Conservation (phyloP, 1,140 invertebrate species). For the Scylla paramamosain region DNA sequence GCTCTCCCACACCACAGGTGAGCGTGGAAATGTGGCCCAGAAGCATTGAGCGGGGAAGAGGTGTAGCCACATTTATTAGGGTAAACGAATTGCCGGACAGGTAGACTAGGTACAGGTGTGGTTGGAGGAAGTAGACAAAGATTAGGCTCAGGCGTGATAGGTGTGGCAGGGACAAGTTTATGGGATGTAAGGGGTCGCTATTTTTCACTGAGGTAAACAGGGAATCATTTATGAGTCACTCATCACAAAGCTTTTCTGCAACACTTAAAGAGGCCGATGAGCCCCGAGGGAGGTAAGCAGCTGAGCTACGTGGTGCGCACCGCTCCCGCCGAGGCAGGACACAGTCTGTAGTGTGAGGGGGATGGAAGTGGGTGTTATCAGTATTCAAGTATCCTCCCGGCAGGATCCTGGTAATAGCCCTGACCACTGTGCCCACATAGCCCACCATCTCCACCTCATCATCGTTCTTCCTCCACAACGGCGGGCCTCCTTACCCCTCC, state of each 20-base stretch:
- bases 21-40: neutral
- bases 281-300: neutral
- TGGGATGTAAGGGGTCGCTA: neutral
- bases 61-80: neutral
- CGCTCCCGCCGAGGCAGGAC: neutral
- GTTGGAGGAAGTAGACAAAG: neutral
- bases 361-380: constrained; percentile 18
- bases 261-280: neutral
- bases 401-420: constrained; percentile 1
- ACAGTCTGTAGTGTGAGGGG: neutral
- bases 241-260: neutral
- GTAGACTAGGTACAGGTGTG: neutral
- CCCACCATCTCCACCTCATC: constrained; percentile 35
- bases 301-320: neutral
- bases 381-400: constrained; percentile 10
- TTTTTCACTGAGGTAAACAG: neutral
- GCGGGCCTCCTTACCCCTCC: constrained; percentile 28
- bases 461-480: constrained; percentile 46
- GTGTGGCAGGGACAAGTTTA: neutral
- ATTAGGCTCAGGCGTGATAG: neutral
- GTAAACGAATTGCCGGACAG: neutral
- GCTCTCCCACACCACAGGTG: constrained; percentile 41
- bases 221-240: neutral
- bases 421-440: constrained; percentile 37
- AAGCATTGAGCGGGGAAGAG: neutral